Base-by-base conservation (phyloP, 2,113 vertebrate genomes). In the Podarcis raffonei region DNA sequence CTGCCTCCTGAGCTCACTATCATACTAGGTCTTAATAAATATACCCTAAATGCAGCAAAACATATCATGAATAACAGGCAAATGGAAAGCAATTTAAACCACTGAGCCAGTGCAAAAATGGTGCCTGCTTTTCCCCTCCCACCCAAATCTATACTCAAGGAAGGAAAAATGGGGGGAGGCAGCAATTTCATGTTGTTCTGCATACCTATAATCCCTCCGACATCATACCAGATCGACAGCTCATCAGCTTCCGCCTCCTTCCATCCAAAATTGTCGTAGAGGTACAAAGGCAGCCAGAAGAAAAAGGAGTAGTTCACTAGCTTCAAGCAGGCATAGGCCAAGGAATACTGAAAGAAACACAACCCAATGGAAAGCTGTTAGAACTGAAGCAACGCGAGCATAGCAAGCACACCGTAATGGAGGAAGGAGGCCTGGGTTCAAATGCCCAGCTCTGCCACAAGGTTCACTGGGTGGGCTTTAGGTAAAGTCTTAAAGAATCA, bases 281-380 rank as follows among this genome's bases (percentile, higher is more conserved):
- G 97, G 95, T 99, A 99, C 95, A 99, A 99, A 2, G 99, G 98
- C 85, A 99, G 96, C 99, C 99, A 99, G 96, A 99, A 99, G 97
- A 99, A 99, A 96, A 99, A 99, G 6, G 98, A 99, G 94, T 99
- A 99, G 95, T 99, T 99, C 89, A 99, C 99, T 91, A 99, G 93
- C 91, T 99, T 99, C 96, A 99, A 94, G 95, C 99, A 99, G 2
- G 99, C 98, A 0, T 98, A 99, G 4, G 98, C 97, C 94, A 99
- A 94, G 1, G 99, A 99, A 89, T 99, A 99, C 99, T 99, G 92
- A 57, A 93, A 95, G 20, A 68, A 12, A 92, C 78, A 91, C 81
- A 94, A 6, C 30, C 15, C 23, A 8, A n/a, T 68, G 92, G 6
- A 0, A 1, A 90, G 83, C 53, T 88, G 39, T 94, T 59, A 94